These are phyloP conservation scores for Isurus oxyrinchus DNA, from an alignment of 2,113 vertebrate genomes.

Conservation along the genomic window DNA sequence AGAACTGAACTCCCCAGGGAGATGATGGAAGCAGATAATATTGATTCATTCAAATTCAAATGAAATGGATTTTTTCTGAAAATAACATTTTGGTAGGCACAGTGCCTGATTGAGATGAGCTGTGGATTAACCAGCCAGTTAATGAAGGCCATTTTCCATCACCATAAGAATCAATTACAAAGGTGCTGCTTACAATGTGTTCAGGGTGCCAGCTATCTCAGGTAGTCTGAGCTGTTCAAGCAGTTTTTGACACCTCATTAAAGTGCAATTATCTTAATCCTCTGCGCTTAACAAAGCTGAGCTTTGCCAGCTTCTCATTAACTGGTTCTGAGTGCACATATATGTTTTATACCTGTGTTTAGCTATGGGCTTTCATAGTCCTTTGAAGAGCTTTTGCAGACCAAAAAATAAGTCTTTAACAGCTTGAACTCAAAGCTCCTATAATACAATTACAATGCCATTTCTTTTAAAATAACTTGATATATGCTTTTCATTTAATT, in stretches of 20 bases:
- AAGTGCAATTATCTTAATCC: not conserved
- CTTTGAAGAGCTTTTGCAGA: not conserved
- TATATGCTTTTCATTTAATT: not conserved
- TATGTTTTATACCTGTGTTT: not conserved
- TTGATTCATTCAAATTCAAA: not conserved
- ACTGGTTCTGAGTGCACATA: not conserved
- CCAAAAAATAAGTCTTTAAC: not conserved
- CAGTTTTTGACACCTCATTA: not conserved
- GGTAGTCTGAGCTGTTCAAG: not conserved
- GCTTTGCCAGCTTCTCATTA: not conserved
- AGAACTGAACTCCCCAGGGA: not conserved
- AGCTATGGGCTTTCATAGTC: not conserved
- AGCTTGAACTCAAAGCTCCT: not conserved
- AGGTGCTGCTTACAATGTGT: not conserved
- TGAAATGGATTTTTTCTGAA: not conserved
- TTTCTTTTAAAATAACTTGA: not conserved
- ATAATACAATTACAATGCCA: not conserved
- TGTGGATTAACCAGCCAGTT: not conserved
- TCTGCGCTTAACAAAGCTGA: not conserved
- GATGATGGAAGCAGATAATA: not conserved
- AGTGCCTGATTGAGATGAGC: too few species aligned
- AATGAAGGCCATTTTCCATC: not conserved
- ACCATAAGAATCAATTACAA: not conserved
- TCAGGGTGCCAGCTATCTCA: not conserved
- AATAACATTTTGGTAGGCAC: not conserved